phyloP scores from a whole-genome alignment of 2,888 invertebrate genomes.

The Drosophila falleni region DNA sequence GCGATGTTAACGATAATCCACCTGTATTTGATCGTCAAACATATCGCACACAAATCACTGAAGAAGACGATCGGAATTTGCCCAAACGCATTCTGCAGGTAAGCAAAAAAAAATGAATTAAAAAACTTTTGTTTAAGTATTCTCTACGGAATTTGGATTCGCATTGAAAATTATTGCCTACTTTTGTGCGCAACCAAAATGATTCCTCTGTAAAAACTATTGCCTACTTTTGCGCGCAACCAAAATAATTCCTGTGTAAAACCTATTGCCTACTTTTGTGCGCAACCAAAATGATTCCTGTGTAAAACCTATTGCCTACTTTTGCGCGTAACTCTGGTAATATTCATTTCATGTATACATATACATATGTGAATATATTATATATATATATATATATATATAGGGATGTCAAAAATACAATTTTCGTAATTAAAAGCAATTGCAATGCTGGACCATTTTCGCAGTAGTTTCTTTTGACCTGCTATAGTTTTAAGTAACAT shows the following conservation, averaged over 20 bases:
- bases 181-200: too few species aligned
- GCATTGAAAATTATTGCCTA: constrained; percentile 15
- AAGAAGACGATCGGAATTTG: constrained; percentile 97
- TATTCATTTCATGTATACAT: not conserved
- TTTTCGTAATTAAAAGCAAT: not conserved
- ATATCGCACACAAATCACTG: constrained; percentile 97
- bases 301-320: constrained; percentile 3
- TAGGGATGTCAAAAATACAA: not conserved
- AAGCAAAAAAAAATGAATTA: constrained; percentile 81
- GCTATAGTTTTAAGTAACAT: constrained; percentile 21
- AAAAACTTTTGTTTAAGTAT: constrained; percentile 86
- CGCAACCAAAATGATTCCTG: not conserved
- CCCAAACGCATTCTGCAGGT: constrained; percentile 97
- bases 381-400: not conserved
- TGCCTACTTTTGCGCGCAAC: too few species aligned
- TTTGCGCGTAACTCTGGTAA: not conserved
- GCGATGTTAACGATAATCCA: constrained; percentile 94
- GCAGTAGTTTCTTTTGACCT: constrained; percentile 6
- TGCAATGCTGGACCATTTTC: not conserved
- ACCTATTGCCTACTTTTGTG: constrained; percentile 1
- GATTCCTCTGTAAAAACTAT: too few species aligned
- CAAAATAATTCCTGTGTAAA: too few species aligned
- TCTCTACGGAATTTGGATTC: too few species aligned
- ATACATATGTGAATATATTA: not conserved
- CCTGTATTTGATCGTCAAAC: constrained; percentile 98